phyloP scores from a whole-genome alignment of 2,888 invertebrate species.

The Belgica antarctica region DNA sequence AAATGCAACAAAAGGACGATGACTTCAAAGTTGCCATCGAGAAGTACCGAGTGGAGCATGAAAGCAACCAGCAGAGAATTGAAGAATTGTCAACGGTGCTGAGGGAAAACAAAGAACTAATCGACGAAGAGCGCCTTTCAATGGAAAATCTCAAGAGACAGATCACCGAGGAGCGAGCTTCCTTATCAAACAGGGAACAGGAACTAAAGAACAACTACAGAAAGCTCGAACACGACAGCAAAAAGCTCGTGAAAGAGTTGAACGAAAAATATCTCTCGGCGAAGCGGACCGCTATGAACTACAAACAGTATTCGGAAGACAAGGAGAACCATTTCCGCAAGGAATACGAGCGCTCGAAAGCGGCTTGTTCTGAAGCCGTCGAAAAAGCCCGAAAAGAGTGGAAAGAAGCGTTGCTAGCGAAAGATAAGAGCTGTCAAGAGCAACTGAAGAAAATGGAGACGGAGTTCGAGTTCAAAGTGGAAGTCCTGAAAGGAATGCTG shows the following conservation, averaged over 20 bases:
- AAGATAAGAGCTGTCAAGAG: slow-evolving; percentile 54
- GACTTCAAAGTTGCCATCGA: slow-evolving; percentile 48
- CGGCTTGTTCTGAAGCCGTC: slow-evolving; percentile 61
- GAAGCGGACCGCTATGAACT: slow-evolving; percentile 63
- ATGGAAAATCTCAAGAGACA: slow-evolving; percentile 54
- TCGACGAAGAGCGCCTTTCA: slow-evolving; percentile 55
- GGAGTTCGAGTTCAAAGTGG: slow-evolving; percentile 35
- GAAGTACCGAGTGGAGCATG: slow-evolving; percentile 51
- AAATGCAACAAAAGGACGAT: slow-evolving; percentile 49
- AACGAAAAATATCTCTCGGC: slow-evolving; percentile 64
- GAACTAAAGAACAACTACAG: slow-evolving; percentile 57
- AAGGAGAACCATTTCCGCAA: slow-evolving; percentile 64
- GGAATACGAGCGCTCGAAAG: slow-evolving; percentile 64
- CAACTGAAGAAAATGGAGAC: slow-evolving; percentile 21
- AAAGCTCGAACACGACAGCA: slow-evolving; percentile 56
- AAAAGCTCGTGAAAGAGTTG: slow-evolving; percentile 56
- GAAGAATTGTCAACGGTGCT: slow-evolving; percentile 50
- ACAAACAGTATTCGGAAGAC: slow-evolving; percentile 62
- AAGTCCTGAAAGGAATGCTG: slow-evolving; percentile 32
- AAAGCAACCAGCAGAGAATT: slow-evolving; percentile 56
- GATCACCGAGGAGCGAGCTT: slow-evolving; percentile 48
- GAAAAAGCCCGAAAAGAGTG: slow-evolving; percentile 59
- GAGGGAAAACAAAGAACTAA: slow-evolving; percentile 51
- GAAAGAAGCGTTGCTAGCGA: slow-evolving; percentile 55
- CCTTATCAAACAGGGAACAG: slow-evolving; percentile 55